Base-by-base conservation (phyloP, 1,140 invertebrate species). In the Drosophila ercepeae region DNA sequence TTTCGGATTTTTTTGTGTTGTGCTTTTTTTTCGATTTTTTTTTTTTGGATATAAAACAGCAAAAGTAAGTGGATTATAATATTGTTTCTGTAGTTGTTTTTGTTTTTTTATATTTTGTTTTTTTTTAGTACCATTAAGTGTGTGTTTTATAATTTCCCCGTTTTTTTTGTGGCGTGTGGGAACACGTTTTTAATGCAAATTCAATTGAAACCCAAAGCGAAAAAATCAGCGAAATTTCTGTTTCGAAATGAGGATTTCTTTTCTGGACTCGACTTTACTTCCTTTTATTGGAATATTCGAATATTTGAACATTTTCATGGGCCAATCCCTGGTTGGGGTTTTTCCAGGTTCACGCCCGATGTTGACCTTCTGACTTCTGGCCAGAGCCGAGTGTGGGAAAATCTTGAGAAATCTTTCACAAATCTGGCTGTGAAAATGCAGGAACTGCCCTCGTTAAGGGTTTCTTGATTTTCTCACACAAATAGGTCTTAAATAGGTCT, bases 151-250 rank as follows among this genome's bases (percentile, higher is more conserved):
- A 71, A 72, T 76, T 74, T 63, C 41, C 29, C 39, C 27, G 19
- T n/a, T 49, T 58, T 75, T 13, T n/a, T 21, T 36, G 55, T 42
- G 39, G 32, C 9, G 32, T 41, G 21, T 16, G 14, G 46, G 75
- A 83, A 79, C 75, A 65, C 65, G 78, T 78, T 84, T 84, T 78
- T 42, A 78, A 83, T 75, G 64, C 75, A 78, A 84, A 82, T 78
- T 84, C 79, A 78, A 84, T 78, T 78, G 39, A 75, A 78, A 59
- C 48, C 13, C 13, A 4, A 4, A 53, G n/a, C n/a, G n/a, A 21
- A 21, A 53, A 41, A 39, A 16, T 8, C 54, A 42, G 50, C 67
- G 68, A 71, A 60, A 71, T 72, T 60, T 54, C 11, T 39, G 11
- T 59, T 13, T 13, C 34, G 34, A 14, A 21, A 21, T 21, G 21